Conservation (phyloP, 2,797 vertebrate species). For the Micropoecilia bifurca region DNA sequence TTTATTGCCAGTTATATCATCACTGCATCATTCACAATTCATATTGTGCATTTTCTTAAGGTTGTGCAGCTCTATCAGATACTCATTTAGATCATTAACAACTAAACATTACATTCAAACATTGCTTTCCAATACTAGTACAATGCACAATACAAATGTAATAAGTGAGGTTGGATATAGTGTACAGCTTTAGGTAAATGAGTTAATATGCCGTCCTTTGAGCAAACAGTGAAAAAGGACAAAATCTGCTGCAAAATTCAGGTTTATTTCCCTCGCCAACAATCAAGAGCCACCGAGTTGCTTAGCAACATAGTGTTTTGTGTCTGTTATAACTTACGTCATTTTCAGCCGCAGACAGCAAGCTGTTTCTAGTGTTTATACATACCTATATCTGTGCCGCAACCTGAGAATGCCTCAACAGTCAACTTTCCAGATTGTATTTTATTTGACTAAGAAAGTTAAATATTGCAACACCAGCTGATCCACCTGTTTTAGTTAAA, state of each 20-base stretch:
- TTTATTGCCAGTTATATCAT: background rate
- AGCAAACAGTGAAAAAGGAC: background rate
- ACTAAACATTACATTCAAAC: background rate
- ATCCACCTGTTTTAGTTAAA: background rate
- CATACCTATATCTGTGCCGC: background rate
- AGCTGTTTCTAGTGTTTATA: slow-evolving; percentile 3
- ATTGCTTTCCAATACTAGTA: background rate
- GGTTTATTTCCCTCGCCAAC: background rate
- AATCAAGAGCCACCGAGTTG: slow-evolving; percentile 18
- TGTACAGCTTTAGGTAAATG: background rate
- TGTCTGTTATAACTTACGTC: slow-evolving; percentile 2
- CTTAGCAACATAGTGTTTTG: slow-evolving; percentile 26
- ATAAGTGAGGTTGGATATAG: background rate
- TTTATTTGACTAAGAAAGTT: background rate
- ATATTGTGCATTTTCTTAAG: background rate
- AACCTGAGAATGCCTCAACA: background rate
- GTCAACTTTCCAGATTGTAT: background rate
- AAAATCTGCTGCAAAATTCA: background rate
- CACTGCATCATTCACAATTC: background rate
- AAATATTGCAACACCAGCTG: background rate
- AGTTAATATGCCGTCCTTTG: background rate
- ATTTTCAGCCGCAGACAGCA: background rate
- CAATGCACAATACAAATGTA: background rate
- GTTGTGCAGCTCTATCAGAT: background rate
- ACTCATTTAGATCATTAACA: background rate